Base-by-base conservation (phyloP, 2,113 vertebrate species). In the Actenoides hombroni region DNA sequence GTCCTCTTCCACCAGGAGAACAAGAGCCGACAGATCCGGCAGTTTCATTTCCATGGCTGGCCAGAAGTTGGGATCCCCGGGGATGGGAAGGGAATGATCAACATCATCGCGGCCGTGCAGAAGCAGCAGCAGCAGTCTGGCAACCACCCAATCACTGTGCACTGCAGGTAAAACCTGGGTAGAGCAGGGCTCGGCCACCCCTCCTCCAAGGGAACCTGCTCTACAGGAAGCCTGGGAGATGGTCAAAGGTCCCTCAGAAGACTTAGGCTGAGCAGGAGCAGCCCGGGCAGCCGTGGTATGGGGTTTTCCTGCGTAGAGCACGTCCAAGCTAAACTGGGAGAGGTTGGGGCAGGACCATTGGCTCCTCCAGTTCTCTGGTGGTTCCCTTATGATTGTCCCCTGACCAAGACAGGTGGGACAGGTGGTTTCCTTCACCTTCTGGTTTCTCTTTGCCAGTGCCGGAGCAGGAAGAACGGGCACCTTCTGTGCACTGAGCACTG, bases 61-160 rank as follows among this genome's bases (percentile, higher is more conserved):
- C 99, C 99, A 24, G 99, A 99, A 80, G 99, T 99, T 60, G 99
- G 99, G 59, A 99, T 99, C 96, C 99, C 99, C 19, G 98, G 98
- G 3, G 99, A 99, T 0, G 99, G 99, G 6, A 99, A 99, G 97
- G 99, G 99, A 63, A 99, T 99, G 99, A 99, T 99, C 97, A 99
- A 99, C 98, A 99, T 99, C 96, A 99, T 99, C 0, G 99, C 99
- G 0, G 99, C 99, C 0, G 99, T 99, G 94, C 99, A 99, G 97
- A 99, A 99, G 92, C 99, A 99, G 88, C 99, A 99, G 97, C 99
- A 99, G 92, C 99, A 99, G 98, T 99, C 99, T 53, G 99, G 99
- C 83, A 99, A 99, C 97, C 99, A 99, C 92, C 99, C 99, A 63
- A 99, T 99, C 98, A 99, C 99, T 10, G 99, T 99, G 77, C 99